A percentile compares a stretch with the other conserved stretches of the same genome.
phyloP scores from a whole-genome alignment of 2,888 invertebrate species.

The Desoria tigrina region DNA sequence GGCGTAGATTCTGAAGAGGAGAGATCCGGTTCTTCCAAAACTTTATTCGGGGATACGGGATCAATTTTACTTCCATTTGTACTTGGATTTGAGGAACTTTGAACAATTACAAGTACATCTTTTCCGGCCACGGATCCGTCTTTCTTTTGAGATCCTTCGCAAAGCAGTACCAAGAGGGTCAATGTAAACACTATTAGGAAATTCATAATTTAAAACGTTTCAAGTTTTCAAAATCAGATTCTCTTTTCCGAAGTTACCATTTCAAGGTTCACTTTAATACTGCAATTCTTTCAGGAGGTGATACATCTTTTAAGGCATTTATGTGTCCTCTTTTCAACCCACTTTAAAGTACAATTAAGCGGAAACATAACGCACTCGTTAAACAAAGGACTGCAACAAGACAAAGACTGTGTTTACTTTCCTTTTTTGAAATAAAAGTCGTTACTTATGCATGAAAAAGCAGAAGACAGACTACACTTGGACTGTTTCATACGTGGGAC shows the following conservation, averaged over 20 bases:
- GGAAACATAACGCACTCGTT: too few species aligned
- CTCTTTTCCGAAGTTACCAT: constrained; percentile 5
- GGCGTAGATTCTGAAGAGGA: constrained; percentile 6
- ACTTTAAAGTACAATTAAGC: too few species aligned
- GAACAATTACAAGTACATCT: background rate
- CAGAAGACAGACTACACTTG: too few species aligned
- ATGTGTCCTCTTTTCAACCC: constrained; percentile 6
- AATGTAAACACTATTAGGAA: background rate
- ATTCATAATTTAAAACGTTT: background rate
- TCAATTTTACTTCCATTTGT: background rate
- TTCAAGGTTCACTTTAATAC: constrained; percentile 18
- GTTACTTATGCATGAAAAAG: constrained; percentile 2
- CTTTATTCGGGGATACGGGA: background rate
- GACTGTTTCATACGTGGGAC: too few species aligned
- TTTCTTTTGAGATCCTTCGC: constrained; percentile 5
- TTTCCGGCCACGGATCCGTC: background rate
- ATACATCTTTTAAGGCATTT: constrained; percentile 17
- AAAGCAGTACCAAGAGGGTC: background rate
- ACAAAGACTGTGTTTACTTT: constrained; percentile 9
- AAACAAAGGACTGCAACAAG: background rate
- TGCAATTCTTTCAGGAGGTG: constrained; percentile 2
- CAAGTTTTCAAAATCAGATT: background rate
- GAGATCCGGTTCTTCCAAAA: background rate
- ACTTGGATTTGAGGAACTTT: background rate
- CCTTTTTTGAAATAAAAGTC: constrained; percentile 7